Evolutionary conservation across 2,113 vertebrate species (phyloP).

Genomic region (Hiodon alosoides): DNA sequence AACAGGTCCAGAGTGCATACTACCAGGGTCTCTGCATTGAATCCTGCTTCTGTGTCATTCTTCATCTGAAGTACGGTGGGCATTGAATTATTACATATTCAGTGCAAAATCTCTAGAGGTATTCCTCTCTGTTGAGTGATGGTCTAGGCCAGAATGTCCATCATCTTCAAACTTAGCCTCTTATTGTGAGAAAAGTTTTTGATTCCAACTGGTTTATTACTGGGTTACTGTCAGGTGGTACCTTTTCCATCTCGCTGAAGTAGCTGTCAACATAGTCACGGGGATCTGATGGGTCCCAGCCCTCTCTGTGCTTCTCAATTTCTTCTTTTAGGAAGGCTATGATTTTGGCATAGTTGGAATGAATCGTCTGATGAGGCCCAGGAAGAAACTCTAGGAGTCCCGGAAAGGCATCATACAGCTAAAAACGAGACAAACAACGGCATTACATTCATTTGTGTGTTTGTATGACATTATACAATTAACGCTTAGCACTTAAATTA

Average conservation of each 20-base stretch:
- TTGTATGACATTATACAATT: too few species aligned
- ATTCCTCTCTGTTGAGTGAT: neutral
- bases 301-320: conserved; percentile 36
- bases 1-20: conserved; percentile 76
- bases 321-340: conserved; percentile 39
- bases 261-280: conserved; percentile 55
- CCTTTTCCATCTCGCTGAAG: conserved; percentile 48
- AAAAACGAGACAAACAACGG: neutral
- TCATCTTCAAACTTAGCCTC: neutral
- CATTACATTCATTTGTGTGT: neutral
- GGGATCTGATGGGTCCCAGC: conserved; percentile 45
- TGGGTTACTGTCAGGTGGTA: conserved; percentile 17
- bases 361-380: conserved; percentile 39
- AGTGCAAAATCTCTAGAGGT: neutral
- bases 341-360: conserved; percentile 37
- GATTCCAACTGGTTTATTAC: neutral
- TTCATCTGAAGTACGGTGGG: conserved; percentile 26
- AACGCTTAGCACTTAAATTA: too few species aligned
- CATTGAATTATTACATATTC: neutral
- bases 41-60: conserved; percentile 45
- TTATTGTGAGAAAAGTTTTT: neutral
- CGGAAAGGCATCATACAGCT: neutral
- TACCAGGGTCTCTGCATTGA: conserved; percentile 62
- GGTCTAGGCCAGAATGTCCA: neutral
- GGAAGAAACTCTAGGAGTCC: conserved; percentile 34